Evolutionary conservation across 2,888 invertebrate species (phyloP).

Genomic region (Drosophila koepferae): DNA sequence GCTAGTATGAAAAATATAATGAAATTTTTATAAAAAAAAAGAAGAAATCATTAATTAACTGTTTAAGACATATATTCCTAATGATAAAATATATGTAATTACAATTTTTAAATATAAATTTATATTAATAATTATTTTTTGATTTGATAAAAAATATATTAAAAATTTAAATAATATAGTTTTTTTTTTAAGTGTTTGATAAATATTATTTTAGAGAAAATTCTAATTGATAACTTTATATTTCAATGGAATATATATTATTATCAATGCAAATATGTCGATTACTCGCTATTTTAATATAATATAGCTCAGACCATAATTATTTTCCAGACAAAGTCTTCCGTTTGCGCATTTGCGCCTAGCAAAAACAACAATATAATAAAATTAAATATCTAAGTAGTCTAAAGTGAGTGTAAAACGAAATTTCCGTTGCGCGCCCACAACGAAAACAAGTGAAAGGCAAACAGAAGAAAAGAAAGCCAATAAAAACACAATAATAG

Average conservation of each 20-base stretch:
- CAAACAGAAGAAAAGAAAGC: constrained; percentile 21
- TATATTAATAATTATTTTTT: no score
- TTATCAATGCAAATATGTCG: background rate
- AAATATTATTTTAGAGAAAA: no score
- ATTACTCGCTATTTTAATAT: constrained; percentile 1
- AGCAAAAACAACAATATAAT: constrained; percentile 60
- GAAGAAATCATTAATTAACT: background rate
- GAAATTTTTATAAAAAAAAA: background rate
- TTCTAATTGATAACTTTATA: background rate
- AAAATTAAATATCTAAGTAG: constrained; percentile 72
- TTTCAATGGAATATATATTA: background rate
- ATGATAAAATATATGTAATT: no score
- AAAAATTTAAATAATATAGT: no score
- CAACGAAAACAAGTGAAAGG: constrained; percentile 44
- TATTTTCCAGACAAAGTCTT: constrained; percentile 41
- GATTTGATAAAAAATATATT: no score
- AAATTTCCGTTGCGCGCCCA: constrained; percentile 68
- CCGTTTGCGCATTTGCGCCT: constrained; percentile 54
- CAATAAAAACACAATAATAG: constrained; percentile 28
- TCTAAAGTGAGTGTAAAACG: constrained; percentile 67
- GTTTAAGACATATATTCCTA: background rate
- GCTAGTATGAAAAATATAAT: background rate
- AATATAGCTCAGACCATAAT: background rate
- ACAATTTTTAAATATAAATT: no score
- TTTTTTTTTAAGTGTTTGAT: no score